Evolutionary conservation across 2,113 vertebrate genomes (phyloP), one percentile per base, ranked within the genome.

Genomic region (Myotis davidii): DNA sequence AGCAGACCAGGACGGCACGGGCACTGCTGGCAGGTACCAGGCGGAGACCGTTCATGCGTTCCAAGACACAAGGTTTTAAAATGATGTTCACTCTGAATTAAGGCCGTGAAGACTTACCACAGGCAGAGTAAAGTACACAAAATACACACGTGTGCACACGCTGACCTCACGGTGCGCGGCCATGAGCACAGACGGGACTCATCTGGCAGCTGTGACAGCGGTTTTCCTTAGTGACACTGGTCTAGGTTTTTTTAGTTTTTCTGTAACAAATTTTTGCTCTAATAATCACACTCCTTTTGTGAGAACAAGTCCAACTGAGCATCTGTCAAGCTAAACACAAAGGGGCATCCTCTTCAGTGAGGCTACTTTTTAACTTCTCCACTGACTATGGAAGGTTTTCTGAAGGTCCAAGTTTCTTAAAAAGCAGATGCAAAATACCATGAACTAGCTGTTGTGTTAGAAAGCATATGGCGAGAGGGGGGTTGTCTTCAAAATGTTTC

Each of bases 141-240:
- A 48, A 32, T 1, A 5, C 3, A 20, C 18, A 9, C 5, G 17
- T 1, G 21, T 8, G 8, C 7, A 29, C 29, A 37, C 0, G 3
- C 13, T 13, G 42, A 45, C 52, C 59, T 37, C 61, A 18, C 10
- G 77, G 27, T 13, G 10, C 0, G 0, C 6, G 23, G 32, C 2
- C 5, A 32, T 6, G 12, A n/a, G 48, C n/a, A 61, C 16, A 50
- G 4, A 34, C 56, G 29, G 0, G 42, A 23, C 9, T 56, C 10
- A 3, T 12, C 56, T n/a, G 48, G 14, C 21, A 45, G 32, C 25
- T n/a, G 52, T 39, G 34, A 4, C 0, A 0, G 54, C n/a, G 6
- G 6, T n/a, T 37, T 73, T 11, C 59, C 77, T 77, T 32, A 29
- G 17, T 45, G 45, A 78, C n/a, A 23, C 50, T 74, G 6, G 0